Base-by-base conservation (phyloP, 2,113 vertebrate genomes). In the Rhea pennata region DNA sequence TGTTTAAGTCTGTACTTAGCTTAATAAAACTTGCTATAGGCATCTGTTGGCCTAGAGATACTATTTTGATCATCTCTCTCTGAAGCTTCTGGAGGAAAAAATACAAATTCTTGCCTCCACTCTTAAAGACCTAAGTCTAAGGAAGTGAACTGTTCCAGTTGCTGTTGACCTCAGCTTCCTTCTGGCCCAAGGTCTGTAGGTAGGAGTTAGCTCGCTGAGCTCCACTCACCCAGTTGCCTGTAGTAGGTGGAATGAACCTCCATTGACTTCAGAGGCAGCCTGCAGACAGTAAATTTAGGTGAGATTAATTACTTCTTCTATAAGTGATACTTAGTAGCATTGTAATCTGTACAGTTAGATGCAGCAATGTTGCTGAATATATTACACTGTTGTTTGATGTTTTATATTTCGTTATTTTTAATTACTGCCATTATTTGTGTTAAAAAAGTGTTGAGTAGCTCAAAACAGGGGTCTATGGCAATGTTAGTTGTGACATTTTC, bases 391-490 rank as follows among this genome's bases (percentile, higher is more conserved):
- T 91, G 42, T 29, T 90, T 62, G 48, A 40, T 61, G 33, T 77
- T 95, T 94, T 78, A 48, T 78, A 42, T 67, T 64, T 86, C 22
- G 12, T 66, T 80, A 46, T 77, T 22, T 61, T 91, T 82, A 87
- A 65, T 65, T 67, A 69, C 24, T 89, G 26, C 4, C 42, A 24
- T 75, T 82, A 40, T 80, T 88, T 74, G 21, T 72, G 26, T 75
- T 78, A 22, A 78, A 88, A 48, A 48, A 65, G 7, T 93, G 56
- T 10, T 1, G 3, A 82, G 58, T 62, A 20, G 6, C 92, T 93
- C 50, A 54, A 56, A 87, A 56, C 54, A 48, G 58, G 53, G 39
- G 61, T 73, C 58, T 73, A 14, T 62, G 4, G 10, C 50, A 66
- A 3, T 78, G 42, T 75, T 78, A 54, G 21, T 87, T 82, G 69